These are phyloP conservation scores for Protobothrops flavoviridis DNA, from an alignment of 2,113 vertebrate species.

Conservation along the genomic window DNA sequence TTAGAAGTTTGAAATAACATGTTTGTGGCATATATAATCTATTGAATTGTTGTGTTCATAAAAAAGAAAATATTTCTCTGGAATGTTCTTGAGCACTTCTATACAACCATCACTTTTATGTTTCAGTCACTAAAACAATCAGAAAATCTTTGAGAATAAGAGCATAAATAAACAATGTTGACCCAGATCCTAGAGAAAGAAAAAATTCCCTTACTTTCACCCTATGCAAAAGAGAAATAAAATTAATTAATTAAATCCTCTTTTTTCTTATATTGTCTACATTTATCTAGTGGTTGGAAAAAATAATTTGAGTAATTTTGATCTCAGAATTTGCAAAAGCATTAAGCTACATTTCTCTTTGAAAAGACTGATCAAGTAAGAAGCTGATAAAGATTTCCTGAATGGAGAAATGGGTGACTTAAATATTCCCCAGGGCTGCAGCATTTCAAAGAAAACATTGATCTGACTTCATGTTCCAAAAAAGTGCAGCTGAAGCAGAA, in stretches of 20 bases:
- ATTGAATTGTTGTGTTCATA: neutral
- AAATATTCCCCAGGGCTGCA: neutral
- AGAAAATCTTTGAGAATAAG: neutral
- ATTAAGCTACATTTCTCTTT: neutral
- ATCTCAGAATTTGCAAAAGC: neutral
- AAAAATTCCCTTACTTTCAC: neutral
- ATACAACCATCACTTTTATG: neutral
- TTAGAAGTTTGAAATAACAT: neutral
- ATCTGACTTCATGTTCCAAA: neutral
- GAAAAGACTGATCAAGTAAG: neutral
- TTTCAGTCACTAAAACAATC: neutral
- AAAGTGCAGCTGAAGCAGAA: neutral
- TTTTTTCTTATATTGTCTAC: neutral
- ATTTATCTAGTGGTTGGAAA: neutral
- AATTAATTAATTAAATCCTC: neutral
- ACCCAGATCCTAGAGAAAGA: neutral
- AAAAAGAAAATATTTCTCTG: neutral
- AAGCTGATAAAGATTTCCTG: neutral
- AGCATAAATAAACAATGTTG: neutral
- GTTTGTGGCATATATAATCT: neutral
- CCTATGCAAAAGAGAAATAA: neutral
- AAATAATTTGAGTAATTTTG: neutral
- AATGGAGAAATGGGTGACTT: neutral
- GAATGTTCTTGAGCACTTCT: neutral
- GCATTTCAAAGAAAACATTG: neutral